Conservation (phyloP, 2,888 invertebrate genomes). For the Euphydryas editha region DNA sequence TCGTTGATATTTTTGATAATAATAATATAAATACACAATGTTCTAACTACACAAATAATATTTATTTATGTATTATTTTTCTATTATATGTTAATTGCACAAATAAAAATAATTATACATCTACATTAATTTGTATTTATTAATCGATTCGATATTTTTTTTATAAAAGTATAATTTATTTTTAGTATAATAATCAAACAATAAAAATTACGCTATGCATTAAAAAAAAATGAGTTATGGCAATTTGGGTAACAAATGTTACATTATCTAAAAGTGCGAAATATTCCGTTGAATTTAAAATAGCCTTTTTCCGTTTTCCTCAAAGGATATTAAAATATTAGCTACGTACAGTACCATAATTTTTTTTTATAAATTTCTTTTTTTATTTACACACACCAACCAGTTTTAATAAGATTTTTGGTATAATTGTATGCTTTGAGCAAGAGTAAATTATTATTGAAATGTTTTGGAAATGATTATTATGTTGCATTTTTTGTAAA, state of each 20-base stretch:
- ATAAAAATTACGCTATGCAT: slow-evolving; percentile 10
- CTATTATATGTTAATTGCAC: slow-evolving; percentile 2
- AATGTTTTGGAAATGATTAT: background rate
- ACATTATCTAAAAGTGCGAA: slow-evolving; percentile 13
- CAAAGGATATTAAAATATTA: slow-evolving; percentile 18
- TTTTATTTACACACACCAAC: slow-evolving; percentile 18
- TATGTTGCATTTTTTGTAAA: slow-evolving; percentile 32
- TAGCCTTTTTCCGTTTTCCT: slow-evolving; percentile 11
- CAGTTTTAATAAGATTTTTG: background rate
- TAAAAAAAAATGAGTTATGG: slow-evolving; percentile 24
- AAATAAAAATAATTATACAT: slow-evolving; percentile 17
- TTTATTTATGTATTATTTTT: slow-evolving; percentile 1
- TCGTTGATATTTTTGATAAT: slow-evolving; percentile 58
- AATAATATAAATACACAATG: slow-evolving; percentile 19
- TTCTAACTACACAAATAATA: slow-evolving; percentile 15
- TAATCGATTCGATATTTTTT: slow-evolving; percentile 4
- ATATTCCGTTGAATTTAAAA: slow-evolving; percentile 1
- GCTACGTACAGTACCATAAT: slow-evolving; percentile 17
- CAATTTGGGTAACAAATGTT: slow-evolving; percentile 27
- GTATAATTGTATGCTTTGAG: slow-evolving; percentile 21
- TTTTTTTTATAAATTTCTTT: slow-evolving; percentile 12
- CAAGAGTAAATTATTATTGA: slow-evolving; percentile 18
- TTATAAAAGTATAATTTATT: background rate
- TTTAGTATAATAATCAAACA: background rate
- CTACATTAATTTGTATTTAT: background rate